A percentile compares a stretch with the other conserved stretches of the same genome.
These are phyloP conservation scores for Plebejus melissa DNA, from an alignment of 2,888 invertebrate genomes.

Conservation along the genomic window DNA sequence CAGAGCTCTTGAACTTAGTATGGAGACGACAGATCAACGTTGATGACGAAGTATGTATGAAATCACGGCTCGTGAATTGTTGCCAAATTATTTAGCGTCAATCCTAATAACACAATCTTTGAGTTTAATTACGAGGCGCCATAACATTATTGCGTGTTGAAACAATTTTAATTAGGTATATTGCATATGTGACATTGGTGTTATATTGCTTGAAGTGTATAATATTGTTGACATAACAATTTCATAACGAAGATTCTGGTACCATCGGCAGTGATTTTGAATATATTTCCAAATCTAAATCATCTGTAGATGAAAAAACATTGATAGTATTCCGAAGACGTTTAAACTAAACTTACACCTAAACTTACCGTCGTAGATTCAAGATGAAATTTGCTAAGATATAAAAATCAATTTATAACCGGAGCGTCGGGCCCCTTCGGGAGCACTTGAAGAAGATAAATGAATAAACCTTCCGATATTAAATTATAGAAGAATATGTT, in stretches of 20 bases:
- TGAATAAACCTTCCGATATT: constrained; percentile 22
- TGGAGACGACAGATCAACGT: background rate
- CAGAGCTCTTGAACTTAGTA: background rate
- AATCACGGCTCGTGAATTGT: background rate
- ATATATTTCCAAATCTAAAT: background rate
- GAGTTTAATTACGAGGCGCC: constrained; percentile 30
- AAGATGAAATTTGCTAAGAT: constrained; percentile 26
- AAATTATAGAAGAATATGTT: constrained; percentile 26
- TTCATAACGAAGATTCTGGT: too few species aligned
- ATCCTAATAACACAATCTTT: constrained; percentile 31
- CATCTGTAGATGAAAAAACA: background rate
- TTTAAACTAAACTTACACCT: background rate
- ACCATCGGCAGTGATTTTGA: background rate
- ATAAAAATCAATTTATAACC: constrained; percentile 25
- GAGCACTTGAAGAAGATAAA: constrained; percentile 26
- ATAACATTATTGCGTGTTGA: background rate
- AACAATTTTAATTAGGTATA: background rate
- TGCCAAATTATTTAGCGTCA: constrained; percentile 28
- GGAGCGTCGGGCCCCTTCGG: constrained; percentile 11
- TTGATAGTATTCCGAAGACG: too few species aligned
- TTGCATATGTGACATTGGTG: background rate
- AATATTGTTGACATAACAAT: too few species aligned
- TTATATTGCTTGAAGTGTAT: background rate
- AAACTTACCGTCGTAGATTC: constrained; percentile 10
- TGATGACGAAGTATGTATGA: constrained; percentile 1